A percentile compares a stretch with the other conserved stretches of the same genome.
phyloP scores from a whole-genome alignment of 2,797 vertebrate genomes.

The Lerista edwardsae region DNA sequence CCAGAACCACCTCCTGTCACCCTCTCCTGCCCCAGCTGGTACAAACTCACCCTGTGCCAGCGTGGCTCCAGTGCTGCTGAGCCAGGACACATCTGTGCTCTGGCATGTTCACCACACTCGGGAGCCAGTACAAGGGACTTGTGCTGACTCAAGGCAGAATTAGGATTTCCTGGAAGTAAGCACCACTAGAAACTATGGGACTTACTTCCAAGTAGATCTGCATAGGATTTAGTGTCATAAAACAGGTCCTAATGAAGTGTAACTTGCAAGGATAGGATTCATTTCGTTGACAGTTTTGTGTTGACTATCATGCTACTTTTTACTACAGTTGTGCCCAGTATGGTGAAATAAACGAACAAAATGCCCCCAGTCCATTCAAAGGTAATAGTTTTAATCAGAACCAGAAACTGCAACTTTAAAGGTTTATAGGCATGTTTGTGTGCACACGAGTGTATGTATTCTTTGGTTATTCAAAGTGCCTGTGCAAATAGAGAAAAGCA shows the following conservation, averaged over 20 bases:
- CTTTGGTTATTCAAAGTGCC: constrained; percentile 41
- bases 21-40: too few relatives aligned
- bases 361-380: constrained; percentile 44
- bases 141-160: too few relatives aligned
- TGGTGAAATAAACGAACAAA: constrained; percentile 24
- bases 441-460: neutral
- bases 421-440: neutral
- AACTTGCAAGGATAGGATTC: constrained; percentile 42
- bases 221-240: too few relatives aligned
- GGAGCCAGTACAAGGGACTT: too few relatives aligned
- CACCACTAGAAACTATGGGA: too few relatives aligned
- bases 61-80: too few relatives aligned
- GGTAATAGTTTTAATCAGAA: constrained; percentile 36
- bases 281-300: constrained; percentile 22
- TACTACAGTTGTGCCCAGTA: constrained; percentile 20
- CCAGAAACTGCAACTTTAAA: constrained; percentile 55
- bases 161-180: too few relatives aligned
- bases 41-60: too few relatives aligned
- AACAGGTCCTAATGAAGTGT: neutral
- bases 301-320: constrained; percentile 41
- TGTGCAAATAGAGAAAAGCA: constrained; percentile 15
- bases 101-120: too few relatives aligned
- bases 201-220: too few relatives aligned
- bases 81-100: too few relatives aligned
- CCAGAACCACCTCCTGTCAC: too few relatives aligned